Evolutionary conservation across 2,113 vertebrate species (phyloP), one percentile per base, ranked within the genome.

Genomic region (Bufo gargarizans): DNA sequence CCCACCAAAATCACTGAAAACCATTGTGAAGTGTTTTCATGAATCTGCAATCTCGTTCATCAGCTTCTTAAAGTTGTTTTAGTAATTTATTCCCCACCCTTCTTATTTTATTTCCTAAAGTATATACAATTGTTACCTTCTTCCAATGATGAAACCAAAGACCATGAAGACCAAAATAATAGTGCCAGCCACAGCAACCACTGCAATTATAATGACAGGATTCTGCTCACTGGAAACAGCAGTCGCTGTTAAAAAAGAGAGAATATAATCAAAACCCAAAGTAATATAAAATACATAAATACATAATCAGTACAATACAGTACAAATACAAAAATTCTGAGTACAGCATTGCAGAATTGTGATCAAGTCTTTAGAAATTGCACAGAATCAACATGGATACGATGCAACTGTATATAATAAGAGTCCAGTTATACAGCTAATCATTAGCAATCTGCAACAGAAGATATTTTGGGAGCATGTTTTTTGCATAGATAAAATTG

Each of bases 91-190:
- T 13, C 12, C 65, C 65, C 33, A 11, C 6, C 13, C 6, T 78
- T 33, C 33, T 1, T 1, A 33, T 33, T 33, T 58, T 58, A 11
- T 59, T 45, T 43, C 0, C 49, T 12, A 69, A 59, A 85, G 53
- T 69, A 50, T 53, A 58, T 53, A 56, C 53, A 79, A 71, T 94
- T 89, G 92, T 94, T 98, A 99, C 98, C 98, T 99, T 97, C 98
- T 96, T 93, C 98, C 98, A 4, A 99, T 99, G 95, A 99, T 99
- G 96, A 99, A 99, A 92, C 98, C 98, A 89, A 99, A 99, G 89
- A 99, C 98, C 98, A 99, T 99, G 94, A 99, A 99, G 79, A 99
- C 97, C 94, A 99, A 93, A 93, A 99, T 99, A 93, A 99, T 99
- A 92, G 98, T 99, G 91, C 98, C 98, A 79, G 98, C 98, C 88